Evolutionary conservation across 2,113 vertebrate genomes (phyloP), one percentile per base, ranked within the genome.

Genomic region (Coryphaenoides rupestris): DNA sequence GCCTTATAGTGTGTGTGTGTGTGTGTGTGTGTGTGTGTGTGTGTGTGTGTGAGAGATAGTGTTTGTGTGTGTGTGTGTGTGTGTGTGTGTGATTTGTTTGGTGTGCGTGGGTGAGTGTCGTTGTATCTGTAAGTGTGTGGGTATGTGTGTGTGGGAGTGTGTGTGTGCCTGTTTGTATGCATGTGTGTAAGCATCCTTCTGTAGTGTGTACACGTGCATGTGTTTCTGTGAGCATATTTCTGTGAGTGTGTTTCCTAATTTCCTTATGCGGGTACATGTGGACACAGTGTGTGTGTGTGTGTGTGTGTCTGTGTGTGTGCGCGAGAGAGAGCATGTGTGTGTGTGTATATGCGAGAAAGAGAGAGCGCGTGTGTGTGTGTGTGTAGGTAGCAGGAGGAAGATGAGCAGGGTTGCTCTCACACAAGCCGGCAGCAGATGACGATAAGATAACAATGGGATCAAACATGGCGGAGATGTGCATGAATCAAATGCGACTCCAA

Each of bases 11-110:
- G 15, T 23, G 54, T 55, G 1, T 23, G 54, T 22, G 21, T 55
- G 53, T 55, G 53, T 55, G 53, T 54, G 52, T 3, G 52, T 3
- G 52, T 3, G 52, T 54, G 52, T 54, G 52, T 54, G n/a, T 54
- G 52, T 54, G 52, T 54, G 17, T 54, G 52, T 54, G n/a, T 54
- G 52, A n/a, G 52, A 21, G 19, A 10, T 7, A 3, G 49, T 50
- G 49, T 16, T 3, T 50, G 49, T 50, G 49, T 7, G 15, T 50
- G 49, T 50, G 5, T 50, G 50, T 3, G n/a, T n/a, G n/a, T 55
- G 19, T 55, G 54, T 21, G 19, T 23, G 54, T 22, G 19, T 23
- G 21, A n/a, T n/a, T n/a, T n/a, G n/a, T n/a, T n/a, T n/a, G n/a
- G n/a, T n/a, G n/a, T n/a, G n/a, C n/a, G n/a, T 55, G 54, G 1